Conservation (phyloP, 2,797 vertebrate genomes). For the Pithecia hirsuta region DNA sequence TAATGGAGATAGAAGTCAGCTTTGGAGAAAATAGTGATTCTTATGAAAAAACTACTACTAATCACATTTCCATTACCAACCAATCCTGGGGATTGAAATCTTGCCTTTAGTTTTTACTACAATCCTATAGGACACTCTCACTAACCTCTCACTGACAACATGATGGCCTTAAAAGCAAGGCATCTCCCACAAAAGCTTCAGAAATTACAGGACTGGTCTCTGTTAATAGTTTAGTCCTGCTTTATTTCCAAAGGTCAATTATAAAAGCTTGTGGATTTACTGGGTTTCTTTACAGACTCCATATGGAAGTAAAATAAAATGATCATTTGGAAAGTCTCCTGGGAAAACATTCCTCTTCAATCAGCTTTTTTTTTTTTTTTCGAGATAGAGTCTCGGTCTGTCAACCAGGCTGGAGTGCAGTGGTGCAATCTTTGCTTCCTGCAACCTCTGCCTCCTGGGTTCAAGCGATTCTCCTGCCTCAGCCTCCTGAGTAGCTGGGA, state of each 20-base stretch:
- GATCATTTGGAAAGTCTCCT: background rate
- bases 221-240: conserved; percentile 18
- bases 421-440: background rate
- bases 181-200: background rate
- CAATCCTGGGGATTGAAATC: background rate
- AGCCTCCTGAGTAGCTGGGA: background rate
- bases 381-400: background rate
- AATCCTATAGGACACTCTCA: background rate
- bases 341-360: conserved; percentile 46
- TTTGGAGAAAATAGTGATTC: background rate
- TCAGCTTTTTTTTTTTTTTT: conserved; percentile 60
- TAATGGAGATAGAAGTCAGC: background rate
- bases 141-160: background rate
- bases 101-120: background rate
- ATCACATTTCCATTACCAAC: background rate
- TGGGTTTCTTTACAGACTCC: conserved; percentile 63
- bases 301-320: conserved; percentile 69
- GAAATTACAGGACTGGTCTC: background rate
- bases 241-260: conserved; percentile 77
- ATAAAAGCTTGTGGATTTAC: conserved; percentile 64
- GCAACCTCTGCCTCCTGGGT: background rate
- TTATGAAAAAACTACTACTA: background rate
- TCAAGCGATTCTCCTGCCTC: background rate
- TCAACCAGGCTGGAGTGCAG: background rate
- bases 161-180: background rate